Conservation (phyloP, 2,888 invertebrate genomes). For the Dermolepida albohirtum region DNA sequence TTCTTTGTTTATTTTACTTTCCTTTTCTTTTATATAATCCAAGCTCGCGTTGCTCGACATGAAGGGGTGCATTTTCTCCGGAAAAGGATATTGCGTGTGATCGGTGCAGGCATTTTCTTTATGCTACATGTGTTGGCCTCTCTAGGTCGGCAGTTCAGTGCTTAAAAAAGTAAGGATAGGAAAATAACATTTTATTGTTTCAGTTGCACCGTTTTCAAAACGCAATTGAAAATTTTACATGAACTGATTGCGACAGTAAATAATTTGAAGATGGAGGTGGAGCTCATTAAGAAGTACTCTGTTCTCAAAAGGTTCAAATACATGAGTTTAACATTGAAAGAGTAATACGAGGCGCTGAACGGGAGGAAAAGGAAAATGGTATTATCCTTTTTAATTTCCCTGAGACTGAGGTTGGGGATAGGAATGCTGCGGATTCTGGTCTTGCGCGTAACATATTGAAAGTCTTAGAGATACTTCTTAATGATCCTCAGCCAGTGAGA, state of each 20-base stretch:
- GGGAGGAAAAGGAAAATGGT: too few relatives aligned
- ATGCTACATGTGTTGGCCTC: neutral
- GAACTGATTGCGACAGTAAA: neutral
- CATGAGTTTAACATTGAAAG: too few relatives aligned
- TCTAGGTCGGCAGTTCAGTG: neutral
- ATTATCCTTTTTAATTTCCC: too few relatives aligned
- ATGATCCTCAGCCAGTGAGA: too few relatives aligned
- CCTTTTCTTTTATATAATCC: too few relatives aligned
- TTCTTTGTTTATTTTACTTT: too few relatives aligned
- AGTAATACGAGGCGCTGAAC: too few relatives aligned
- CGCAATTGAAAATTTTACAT: constrained; percentile 6
- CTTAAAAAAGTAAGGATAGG: constrained; percentile 4
- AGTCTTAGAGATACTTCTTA: too few relatives aligned
- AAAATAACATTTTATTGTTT: constrained; percentile 4
- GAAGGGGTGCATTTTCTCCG: neutral
- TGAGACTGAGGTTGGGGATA: too few relatives aligned
- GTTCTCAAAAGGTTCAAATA: too few relatives aligned
- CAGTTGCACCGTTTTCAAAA: neutral
- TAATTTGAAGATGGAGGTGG: neutral
- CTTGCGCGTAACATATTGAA: too few relatives aligned
- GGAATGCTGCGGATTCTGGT: too few relatives aligned
- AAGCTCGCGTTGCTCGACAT: neutral
- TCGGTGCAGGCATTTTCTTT: neutral
- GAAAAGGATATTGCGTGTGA: constrained; percentile 8
- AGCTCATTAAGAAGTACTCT: neutral